Base-by-base conservation (phyloP, 2,113 vertebrate species). In the Ammodytes dubius region DNA sequence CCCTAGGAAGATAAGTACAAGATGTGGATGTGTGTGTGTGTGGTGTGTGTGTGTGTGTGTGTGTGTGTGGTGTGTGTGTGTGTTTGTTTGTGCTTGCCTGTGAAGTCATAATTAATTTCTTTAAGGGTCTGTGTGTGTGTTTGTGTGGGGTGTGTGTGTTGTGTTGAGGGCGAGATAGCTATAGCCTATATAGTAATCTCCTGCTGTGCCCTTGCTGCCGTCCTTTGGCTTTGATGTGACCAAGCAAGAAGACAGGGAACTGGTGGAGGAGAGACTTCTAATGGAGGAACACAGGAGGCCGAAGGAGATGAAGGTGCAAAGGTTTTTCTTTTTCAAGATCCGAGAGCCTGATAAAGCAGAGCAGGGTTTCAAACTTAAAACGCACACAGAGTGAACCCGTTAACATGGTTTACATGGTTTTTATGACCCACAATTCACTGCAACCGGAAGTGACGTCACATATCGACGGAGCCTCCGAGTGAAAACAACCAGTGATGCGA, bases 181-280 rank as follows among this genome's bases (percentile, higher is more conserved):
- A 27, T 27, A 43, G 90, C 74, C 39, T 45, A 27, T 27, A 27
- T 46, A 81, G 81, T 75, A 82, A 79, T 64, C 77, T 66, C 88
- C 79, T 67, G 86, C 90, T 90, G 86, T 77, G 91, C 69, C 89
- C 91, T 88, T 79, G 89, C 77, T 77, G 70, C 85, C 57, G 85
- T 89, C 91, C 86, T 88, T 82, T 77, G 66, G 77, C 87, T 92
- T 87, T 93, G 91, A 91, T 87, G 77, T 75, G 79, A 70, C 89
- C 88, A 19, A 73, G 80, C 47, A 13, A 83, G 74, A 71, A 71
- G 68, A 42, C 17, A 15, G 7, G 54, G 50, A 69, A 53, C 39
- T 27, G 60, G 45, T 19, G 4, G 49, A 64, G 40, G 71, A 45
- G 73, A 70, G 39, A 10, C 59, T n/a, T 63, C 8, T 58, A 11